These are phyloP conservation scores for Netelia melanura DNA, from an alignment of 2,888 invertebrate species.

Conservation along the genomic window DNA sequence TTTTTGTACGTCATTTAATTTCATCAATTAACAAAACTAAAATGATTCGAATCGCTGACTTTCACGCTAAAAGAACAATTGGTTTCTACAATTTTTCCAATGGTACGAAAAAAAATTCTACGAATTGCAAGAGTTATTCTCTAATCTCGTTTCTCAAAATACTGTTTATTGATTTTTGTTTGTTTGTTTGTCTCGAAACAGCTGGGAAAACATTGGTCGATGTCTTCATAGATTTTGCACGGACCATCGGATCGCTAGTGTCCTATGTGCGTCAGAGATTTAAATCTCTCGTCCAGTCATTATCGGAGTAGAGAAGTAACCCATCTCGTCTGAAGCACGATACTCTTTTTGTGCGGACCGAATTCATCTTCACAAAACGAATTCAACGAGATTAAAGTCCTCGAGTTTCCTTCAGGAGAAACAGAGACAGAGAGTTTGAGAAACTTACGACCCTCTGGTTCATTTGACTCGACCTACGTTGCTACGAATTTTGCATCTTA, in stretches of 20 bases:
- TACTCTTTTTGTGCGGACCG: slow-evolving; percentile 47
- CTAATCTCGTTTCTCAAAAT: too few relatives aligned
- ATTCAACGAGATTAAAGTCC: slow-evolving; percentile 45
- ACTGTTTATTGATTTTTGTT: too few relatives aligned
- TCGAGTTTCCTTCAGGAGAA: slow-evolving; percentile 10
- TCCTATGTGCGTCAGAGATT: slow-evolving; percentile 1
- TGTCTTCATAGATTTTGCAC: background rate
- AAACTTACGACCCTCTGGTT: slow-evolving; percentile 6
- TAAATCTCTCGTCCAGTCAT: background rate
- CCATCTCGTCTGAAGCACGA: slow-evolving; percentile 18
- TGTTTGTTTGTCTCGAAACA: too few relatives aligned
- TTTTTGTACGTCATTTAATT: background rate
- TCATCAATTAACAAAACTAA: too few relatives aligned
- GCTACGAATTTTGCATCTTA: background rate
- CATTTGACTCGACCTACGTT: background rate
- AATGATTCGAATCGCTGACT: too few relatives aligned
- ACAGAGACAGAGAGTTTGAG: slow-evolving; percentile 16
- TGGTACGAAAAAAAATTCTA: too few relatives aligned
- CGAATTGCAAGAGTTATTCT: too few relatives aligned
- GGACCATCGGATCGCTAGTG: background rate
- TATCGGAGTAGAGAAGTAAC: slow-evolving; percentile 42
- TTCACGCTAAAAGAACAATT: too few relatives aligned
- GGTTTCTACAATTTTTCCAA: too few relatives aligned
- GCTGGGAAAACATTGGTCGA: background rate
- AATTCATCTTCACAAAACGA: slow-evolving; percentile 51